Conservation (phyloP, 2,113 vertebrate species). For the Muntiacus muntjak region DNA sequence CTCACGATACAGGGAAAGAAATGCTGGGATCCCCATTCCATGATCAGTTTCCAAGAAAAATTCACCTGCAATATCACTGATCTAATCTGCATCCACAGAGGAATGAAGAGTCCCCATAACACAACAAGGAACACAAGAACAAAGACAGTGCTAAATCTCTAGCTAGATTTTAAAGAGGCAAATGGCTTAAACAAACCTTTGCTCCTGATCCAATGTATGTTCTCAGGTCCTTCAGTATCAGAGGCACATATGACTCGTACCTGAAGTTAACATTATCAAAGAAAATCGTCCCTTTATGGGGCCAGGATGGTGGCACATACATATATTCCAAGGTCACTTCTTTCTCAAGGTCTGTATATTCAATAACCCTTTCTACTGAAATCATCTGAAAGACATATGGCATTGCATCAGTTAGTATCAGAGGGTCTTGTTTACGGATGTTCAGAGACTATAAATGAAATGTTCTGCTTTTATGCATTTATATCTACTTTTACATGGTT, state of each 20-base stretch:
- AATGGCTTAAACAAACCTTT: constrained; percentile 83
- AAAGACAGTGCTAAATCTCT: rapidly evolving
- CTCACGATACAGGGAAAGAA: not conserved
- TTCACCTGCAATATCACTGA: rapidly evolving
- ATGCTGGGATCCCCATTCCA: too few species aligned
- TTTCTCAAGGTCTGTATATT: constrained; percentile 93
- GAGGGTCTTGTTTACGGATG: too few species aligned
- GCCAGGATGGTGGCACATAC: constrained; percentile 81
- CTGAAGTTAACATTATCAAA: constrained; percentile 93
- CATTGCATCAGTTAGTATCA: not conserved
- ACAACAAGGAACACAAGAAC: too few species aligned
- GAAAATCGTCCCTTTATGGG: constrained; percentile 85
- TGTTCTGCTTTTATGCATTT: too few species aligned
- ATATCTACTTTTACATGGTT: not conserved
- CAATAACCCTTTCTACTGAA: constrained; percentile 93
- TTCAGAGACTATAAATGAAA: not conserved
- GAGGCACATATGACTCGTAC: constrained; percentile 86
- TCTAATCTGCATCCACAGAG: not conserved
- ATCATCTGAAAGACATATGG: constrained; percentile 86
- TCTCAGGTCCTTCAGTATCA: constrained; percentile 90
- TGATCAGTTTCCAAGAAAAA: not conserved
- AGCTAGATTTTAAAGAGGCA: not conserved
- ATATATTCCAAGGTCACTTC: constrained; percentile 93
- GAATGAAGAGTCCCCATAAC: not conserved
- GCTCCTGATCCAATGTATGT: constrained; percentile 78